phyloP scores from a whole-genome alignment of 2,113 vertebrate genomes.

The Harpagus bidentatus region DNA sequence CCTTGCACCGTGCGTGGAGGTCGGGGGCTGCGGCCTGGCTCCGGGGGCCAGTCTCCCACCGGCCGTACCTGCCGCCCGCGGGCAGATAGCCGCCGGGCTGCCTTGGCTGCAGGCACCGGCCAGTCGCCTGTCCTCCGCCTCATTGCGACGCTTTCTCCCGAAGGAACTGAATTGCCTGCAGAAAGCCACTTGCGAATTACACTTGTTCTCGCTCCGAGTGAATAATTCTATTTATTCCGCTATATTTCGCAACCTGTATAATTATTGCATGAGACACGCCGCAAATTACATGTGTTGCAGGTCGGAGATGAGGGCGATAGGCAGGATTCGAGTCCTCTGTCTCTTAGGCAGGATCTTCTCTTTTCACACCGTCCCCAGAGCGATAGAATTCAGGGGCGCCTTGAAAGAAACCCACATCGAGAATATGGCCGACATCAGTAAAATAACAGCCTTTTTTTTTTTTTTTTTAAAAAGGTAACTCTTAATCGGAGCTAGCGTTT shows the following conservation, averaged over 20 bases:
- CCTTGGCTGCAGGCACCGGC: neutral
- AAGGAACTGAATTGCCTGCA: neutral
- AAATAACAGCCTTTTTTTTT: neutral
- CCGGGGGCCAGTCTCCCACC: neutral
- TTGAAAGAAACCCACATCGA: neutral
- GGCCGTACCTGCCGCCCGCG: neutral
- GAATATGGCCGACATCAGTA: neutral
- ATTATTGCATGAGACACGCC: neutral
- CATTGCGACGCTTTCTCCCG: neutral
- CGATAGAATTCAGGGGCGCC: neutral
- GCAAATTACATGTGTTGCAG: neutral
- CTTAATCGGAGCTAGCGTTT: neutral
- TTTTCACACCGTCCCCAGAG: neutral
- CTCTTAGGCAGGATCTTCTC: neutral
- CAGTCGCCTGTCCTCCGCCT: neutral
- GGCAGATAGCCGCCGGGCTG: neutral
- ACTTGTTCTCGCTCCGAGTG: neutral
- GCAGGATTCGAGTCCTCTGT: neutral
- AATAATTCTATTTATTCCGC: neutral
- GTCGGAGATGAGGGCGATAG: neutral
- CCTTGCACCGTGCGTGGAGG: accelerated
- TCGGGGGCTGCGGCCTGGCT: neutral
- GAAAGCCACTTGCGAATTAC: neutral
- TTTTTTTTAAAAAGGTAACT: neutral
- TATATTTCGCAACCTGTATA: neutral